These are phyloP conservation scores for Thalassoma bifasciatum DNA, from an alignment of 2,113 vertebrate species.

Conservation along the genomic window DNA sequence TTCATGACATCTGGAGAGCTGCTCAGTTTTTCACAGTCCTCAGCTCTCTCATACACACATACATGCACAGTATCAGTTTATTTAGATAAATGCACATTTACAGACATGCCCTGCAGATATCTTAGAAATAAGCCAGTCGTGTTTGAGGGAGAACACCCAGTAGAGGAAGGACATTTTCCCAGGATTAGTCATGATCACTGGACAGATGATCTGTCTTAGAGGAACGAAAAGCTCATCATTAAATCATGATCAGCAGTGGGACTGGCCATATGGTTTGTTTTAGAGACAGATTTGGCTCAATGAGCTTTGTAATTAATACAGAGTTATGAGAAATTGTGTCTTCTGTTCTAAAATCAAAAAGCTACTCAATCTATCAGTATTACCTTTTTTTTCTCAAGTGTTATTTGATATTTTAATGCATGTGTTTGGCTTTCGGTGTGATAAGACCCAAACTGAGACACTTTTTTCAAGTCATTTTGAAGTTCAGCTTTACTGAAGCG, in stretches of 20 bases:
- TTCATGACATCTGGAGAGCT: constrained; percentile 25
- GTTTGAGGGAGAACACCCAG: neutral
- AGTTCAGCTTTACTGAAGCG: neutral
- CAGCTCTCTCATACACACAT: neutral
- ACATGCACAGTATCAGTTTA: neutral
- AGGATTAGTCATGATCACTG: constrained; percentile 16
- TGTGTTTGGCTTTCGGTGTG: neutral
- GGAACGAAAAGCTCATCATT: constrained; percentile 17
- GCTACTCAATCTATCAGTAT: too few species aligned
- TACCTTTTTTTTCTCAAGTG: neutral
- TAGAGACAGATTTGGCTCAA: constrained; percentile 37
- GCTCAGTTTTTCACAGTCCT: constrained; percentile 28
- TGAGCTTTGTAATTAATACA: constrained; percentile 22
- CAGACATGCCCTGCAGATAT: constrained; percentile 9
- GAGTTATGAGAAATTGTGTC: constrained; percentile 13
- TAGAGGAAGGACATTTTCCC: neutral
- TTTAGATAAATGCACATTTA: constrained; percentile 13
- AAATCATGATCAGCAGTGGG: constrained; percentile 30
- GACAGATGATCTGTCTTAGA: neutral
- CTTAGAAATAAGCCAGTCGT: constrained; percentile 19
- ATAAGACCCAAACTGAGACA: neutral
- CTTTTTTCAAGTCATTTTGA: neutral
- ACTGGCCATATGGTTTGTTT: constrained; percentile 33
- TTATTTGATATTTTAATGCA: neutral
- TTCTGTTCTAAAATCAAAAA: constrained; percentile 7